phyloP scores from a whole-genome alignment of 2,888 invertebrate species.

The Drosophila fungiperda region DNA sequence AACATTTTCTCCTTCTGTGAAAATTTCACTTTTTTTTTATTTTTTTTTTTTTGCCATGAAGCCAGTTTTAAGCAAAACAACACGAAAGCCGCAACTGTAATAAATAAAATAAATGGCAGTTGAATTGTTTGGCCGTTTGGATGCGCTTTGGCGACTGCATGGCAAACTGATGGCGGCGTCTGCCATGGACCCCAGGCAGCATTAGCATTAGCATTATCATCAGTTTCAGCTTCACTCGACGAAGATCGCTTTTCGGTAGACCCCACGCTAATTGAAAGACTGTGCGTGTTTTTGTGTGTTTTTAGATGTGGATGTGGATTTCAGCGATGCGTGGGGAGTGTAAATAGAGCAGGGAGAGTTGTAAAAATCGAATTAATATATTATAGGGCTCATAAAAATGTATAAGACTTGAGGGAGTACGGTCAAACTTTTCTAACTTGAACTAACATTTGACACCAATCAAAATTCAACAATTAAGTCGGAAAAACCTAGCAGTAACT shows the following conservation, averaged over 20 bases:
- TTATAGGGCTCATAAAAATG: conserved; percentile 9
- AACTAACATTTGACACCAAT: background rate
- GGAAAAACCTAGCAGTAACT: background rate
- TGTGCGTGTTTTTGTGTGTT: conserved; percentile 35
- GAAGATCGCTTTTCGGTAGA: conserved; percentile 30
- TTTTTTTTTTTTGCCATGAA: conserved; percentile 46
- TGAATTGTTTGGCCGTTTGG: conserved; percentile 66
- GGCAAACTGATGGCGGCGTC: conserved; percentile 24
- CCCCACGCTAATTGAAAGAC: conserved; percentile 58
- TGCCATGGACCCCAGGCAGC: conserved; percentile 7
- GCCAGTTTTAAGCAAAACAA: conserved; percentile 52
- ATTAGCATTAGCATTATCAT: conserved; percentile 1
- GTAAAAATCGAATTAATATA: conserved; percentile 7
- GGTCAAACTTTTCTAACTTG: background rate
- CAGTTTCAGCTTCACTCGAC: conserved; percentile 7
- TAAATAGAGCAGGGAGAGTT: conserved; percentile 27
- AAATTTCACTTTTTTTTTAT: conserved; percentile 74
- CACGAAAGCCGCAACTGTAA: conserved; percentile 51
- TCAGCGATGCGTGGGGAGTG: conserved; percentile 28
- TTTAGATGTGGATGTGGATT: conserved; percentile 6
- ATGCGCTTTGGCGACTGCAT: conserved; percentile 46
- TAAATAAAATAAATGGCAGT: conserved; percentile 74
- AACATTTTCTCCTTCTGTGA: conserved; percentile 72
- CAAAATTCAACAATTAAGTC: background rate
- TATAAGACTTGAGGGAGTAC: background rate